A percentile compares a stretch with the other conserved stretches of the same genome.
phyloP scores from a whole-genome alignment of 2,797 vertebrate species.

The Acipenser transmontanus region DNA sequence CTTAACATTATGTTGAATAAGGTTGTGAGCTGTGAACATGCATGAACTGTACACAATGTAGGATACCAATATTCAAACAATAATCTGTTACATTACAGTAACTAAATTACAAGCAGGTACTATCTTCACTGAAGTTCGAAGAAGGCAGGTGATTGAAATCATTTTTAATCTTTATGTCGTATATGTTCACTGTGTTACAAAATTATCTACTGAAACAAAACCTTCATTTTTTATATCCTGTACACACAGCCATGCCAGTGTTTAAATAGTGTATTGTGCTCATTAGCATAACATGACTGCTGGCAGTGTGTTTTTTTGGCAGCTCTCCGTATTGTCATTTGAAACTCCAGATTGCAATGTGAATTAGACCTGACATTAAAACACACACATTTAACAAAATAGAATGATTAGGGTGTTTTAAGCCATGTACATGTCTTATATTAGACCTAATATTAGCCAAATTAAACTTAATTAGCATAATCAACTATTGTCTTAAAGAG shows the following conservation, averaged over 20 bases:
- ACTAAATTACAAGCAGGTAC: background rate
- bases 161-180: constrained; percentile 36
- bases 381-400: background rate
- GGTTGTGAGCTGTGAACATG: no score
- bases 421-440: no score
- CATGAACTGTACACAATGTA: no score
- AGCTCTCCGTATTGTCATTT: constrained; percentile 21
- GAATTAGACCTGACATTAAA: constrained; percentile 22
- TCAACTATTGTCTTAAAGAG: no score
- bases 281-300: constrained; percentile 24
- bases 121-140: no score
- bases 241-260: constrained; percentile 26
- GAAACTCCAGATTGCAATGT: constrained; percentile 26
- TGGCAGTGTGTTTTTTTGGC: constrained; percentile 24
- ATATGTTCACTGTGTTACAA: constrained; percentile 35
- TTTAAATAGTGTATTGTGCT: constrained; percentile 30
- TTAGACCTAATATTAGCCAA: no score
- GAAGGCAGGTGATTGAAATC: background rate
- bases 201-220: constrained; percentile 32
- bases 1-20: background rate
- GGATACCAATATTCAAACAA: no score
- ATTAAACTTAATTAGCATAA: no score
- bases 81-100: background rate
- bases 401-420: background rate
- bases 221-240: constrained; percentile 2